Evolutionary conservation across 2,888 invertebrate species (phyloP), one percentile per base, ranked within the genome.

Genomic region (Neuroscelio doddi): DNA sequence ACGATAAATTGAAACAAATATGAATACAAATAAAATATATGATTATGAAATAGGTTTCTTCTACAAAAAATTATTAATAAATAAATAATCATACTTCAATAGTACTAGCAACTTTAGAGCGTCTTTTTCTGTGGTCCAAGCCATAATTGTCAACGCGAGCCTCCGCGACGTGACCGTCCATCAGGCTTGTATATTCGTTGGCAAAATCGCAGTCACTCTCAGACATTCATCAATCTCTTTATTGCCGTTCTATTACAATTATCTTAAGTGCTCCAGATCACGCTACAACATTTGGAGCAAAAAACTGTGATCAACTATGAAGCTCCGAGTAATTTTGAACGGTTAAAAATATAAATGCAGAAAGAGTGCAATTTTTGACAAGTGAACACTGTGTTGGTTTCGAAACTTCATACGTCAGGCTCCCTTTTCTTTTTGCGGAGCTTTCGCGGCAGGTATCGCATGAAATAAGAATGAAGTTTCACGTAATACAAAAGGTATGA

Each of bases 131-230:
- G 85, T 86, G 66, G 86, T 84, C 76, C 72, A 69, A 68, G 83
- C 88, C 86, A 72, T 79, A 75, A 53, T 82, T 80, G 69, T 88
- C 88, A 56, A 87, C 86, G 71, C 88, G 87, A 71, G 88, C 88
- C 82, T 90, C 90, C 59, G 90, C 89, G 81, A 92, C 91, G 87
- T 93, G 93, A 80, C 91, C 93, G 88, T 93, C 93, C 93, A 94
- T 94, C 83, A 93, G 90, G 85, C 92, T 91, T 78, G 93, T 93
- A 76, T 88, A 90, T 88, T 94, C 93, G 82, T 90, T 89, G 77
- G 88, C 88, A 81, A 87, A 87, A 77, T 89, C 90, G 83, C 86
- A 87, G 77, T 90, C 89, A 79, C 85, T 86, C 77, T 85, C 86
- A 83, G 85, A 85, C 86, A 86, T 86, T 83, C 85, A 85, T 80